phyloP scores from a whole-genome alignment of 2,113 vertebrate species.

The Hemiscyllium ocellatum region DNA sequence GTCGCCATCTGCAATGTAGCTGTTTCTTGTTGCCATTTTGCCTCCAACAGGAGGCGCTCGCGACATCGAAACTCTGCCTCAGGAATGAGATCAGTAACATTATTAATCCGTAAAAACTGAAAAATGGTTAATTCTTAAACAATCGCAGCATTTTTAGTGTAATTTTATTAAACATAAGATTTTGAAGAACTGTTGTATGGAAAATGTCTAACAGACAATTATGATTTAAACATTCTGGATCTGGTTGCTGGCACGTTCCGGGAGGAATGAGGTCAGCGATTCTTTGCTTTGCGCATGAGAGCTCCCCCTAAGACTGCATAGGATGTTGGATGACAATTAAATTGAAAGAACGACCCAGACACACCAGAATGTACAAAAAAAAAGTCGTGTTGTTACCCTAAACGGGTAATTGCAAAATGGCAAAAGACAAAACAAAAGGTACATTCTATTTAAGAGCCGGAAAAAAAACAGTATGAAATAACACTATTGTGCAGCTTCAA shows the following conservation, averaged over 20 bases:
- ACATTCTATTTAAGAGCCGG: background rate
- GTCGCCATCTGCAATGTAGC: background rate
- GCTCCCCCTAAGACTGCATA: background rate
- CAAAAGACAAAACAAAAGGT: background rate
- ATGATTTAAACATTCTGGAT: background rate
- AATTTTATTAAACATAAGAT: background rate
- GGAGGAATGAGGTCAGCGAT: background rate
- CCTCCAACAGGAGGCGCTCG: background rate
- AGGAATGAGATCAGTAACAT: background rate
- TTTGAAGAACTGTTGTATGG: background rate
- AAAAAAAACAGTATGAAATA: background rate
- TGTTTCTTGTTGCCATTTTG: background rate
- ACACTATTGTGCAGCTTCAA: background rate
- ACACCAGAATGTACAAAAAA: too few relatives aligned
- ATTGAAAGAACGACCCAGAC: background rate
- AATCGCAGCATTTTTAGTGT: background rate
- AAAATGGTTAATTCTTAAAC: too few relatives aligned
- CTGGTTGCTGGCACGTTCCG: too few relatives aligned
- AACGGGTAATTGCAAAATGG: background rate
- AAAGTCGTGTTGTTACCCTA: background rate
- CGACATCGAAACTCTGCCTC: background rate
- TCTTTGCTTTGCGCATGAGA: background rate
- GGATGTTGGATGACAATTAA: background rate
- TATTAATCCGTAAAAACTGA: background rate
- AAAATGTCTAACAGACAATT: background rate